Evolutionary conservation across 2,888 invertebrate species (phyloP).

Genomic region (Melanostoma scalare): DNA sequence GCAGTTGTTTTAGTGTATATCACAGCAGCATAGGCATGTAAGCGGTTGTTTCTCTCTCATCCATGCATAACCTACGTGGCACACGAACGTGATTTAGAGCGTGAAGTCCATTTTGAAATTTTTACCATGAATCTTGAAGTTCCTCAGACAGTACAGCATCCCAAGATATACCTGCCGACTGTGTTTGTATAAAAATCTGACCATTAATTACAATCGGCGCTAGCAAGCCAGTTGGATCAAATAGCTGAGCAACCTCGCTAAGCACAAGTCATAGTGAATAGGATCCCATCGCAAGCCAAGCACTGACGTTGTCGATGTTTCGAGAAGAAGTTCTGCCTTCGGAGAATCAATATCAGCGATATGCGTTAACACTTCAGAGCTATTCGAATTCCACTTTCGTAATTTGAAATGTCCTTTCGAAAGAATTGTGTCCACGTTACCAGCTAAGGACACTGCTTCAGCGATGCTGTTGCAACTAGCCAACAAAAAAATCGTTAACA

Average conservation of each 20-base stretch:
- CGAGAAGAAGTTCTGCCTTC: not conserved
- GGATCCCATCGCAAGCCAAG: conserved; percentile 25
- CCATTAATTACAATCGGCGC: conserved; percentile 22
- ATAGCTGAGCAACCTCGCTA: conserved; percentile 7
- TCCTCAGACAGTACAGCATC: conserved; percentile 15
- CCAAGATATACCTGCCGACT: conserved; percentile 29
- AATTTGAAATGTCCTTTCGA: conserved; percentile 27
- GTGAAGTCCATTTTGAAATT: conserved; percentile 4
- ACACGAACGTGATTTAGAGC: conserved; percentile 5
- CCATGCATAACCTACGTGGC: not conserved
- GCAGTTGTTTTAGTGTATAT: not conserved
- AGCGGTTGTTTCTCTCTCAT: not conserved
- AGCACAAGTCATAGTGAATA: conserved; percentile 4
- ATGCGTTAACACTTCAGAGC: not conserved
- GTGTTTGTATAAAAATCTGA: conserved; percentile 36
- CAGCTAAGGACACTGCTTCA: conserved; percentile 8
- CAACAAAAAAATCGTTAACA: conserved; percentile 49
- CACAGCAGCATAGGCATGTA: conserved; percentile 30
- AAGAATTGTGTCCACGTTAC: not conserved
- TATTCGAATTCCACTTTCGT: conserved; percentile 40
- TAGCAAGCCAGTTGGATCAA: conserved; percentile 18
- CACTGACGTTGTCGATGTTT: not conserved
- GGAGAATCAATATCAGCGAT: not conserved
- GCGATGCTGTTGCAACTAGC: conserved; percentile 21
- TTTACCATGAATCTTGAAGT: not conserved